A percentile compares a stretch with the other conserved stretches of the same genome.
phyloP scores from a whole-genome alignment of 2,888 invertebrate species.

The Nycteola revayana region DNA sequence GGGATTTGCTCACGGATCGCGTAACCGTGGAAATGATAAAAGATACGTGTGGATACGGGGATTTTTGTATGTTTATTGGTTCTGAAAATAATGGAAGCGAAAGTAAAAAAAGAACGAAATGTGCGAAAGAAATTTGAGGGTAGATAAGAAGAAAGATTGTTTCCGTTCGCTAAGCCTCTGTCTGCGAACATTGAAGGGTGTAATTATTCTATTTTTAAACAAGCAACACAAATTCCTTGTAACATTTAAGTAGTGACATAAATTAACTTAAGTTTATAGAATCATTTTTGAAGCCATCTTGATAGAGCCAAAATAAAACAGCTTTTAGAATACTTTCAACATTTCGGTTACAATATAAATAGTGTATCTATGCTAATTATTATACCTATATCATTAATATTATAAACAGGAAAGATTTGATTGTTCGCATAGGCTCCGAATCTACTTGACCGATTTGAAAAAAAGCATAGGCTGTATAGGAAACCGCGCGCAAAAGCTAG shows the following conservation, averaged over 20 bases:
- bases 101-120: conserved; percentile 26
- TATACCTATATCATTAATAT: no score
- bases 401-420: no score
- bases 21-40: conserved; percentile 75
- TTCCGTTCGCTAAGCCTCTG: conserved; percentile 19
- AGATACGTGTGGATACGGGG: conserved; percentile 55
- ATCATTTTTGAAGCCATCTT: no score
- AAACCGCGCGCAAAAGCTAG: no score
- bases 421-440: no score
- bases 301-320: no score
- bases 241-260: background rate
- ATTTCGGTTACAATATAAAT: no score
- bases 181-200: conserved; percentile 27
- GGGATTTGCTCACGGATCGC: conserved; percentile 78
- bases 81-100: conserved; percentile 23
- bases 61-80: conserved; percentile 35
- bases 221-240: conserved; percentile 2
- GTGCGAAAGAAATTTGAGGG: conserved; percentile 25
- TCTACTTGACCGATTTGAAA: no score
- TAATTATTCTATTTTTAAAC: conserved; percentile 21
- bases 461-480: no score
- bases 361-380: no score
- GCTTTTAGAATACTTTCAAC: no score
- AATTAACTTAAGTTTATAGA: no score
- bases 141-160: conserved; percentile 24